Conservation (phyloP, 2,113 vertebrate species). For the Poicephalus gulielmi region DNA sequence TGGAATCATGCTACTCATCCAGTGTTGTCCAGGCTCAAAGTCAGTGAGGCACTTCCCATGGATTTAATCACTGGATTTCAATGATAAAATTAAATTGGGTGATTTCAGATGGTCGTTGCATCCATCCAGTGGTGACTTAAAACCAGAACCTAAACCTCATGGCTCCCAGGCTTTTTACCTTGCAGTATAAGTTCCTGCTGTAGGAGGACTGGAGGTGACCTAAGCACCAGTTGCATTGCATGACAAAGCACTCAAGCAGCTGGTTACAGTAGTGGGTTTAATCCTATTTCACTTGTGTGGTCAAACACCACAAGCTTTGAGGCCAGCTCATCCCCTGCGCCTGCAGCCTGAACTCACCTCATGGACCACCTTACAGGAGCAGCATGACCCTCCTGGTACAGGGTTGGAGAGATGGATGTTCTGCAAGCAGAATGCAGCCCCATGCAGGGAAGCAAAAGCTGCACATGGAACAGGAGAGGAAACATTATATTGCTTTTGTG, state of each 20-base stretch:
- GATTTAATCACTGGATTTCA: background rate
- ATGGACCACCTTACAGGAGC: background rate
- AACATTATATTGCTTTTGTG: slow-evolving; percentile 72
- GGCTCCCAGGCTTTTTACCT: background rate
- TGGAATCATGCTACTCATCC: background rate
- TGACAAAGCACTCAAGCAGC: background rate
- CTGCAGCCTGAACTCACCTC: background rate
- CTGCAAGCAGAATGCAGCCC: background rate
- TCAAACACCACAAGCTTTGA: background rate
- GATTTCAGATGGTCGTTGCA: background rate
- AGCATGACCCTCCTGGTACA: background rate
- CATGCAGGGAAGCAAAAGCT: background rate
- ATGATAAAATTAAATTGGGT: no score
- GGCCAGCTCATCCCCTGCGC: background rate
- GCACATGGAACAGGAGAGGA: slow-evolving; percentile 23
- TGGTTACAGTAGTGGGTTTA: background rate
- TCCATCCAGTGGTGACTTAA: background rate
- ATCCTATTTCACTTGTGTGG: background rate
- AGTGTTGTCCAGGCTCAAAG: background rate
- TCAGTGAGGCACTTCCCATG: background rate
- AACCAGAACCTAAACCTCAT: background rate
- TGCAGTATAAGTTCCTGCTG: background rate
- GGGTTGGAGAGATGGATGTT: background rate
- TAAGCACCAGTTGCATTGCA: rapidly evolving
- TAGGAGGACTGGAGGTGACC: background rate